Percentiles rank a stretch among this genome's conserved stretches.
Evolutionary conservation across 2,797 vertebrate genomes (phyloP).

Genomic region (Cirrhinus molitorella): DNA sequence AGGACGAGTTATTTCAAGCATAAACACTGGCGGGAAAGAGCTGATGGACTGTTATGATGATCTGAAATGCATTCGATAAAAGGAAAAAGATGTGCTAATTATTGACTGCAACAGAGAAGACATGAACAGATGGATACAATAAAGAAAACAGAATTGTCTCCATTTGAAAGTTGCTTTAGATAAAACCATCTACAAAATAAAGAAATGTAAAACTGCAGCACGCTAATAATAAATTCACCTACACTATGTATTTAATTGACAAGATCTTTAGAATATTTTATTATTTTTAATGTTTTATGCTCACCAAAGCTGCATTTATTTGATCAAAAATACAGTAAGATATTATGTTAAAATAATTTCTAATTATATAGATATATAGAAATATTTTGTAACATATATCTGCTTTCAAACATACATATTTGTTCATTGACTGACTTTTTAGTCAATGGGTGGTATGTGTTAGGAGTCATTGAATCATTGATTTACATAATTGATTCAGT

Average conservation of each 20-base stretch:
- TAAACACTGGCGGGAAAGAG: slow-evolving; percentile 71
- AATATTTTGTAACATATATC: no score
- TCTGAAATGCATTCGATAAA: slow-evolving; percentile 48
- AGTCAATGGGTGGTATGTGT: neutral
- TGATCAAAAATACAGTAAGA: neutral
- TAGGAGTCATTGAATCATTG: neutral
- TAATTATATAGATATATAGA: no score
- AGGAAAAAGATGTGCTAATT: neutral
- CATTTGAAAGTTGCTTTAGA: neutral
- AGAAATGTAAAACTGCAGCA: neutral
- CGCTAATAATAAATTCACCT: no score
- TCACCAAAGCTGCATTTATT: neutral
- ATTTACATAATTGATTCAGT: no score
- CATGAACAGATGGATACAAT: neutral
- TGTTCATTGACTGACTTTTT: neutral
- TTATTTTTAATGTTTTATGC: neutral
- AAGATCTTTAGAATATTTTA: no score
- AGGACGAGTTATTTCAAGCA: slow-evolving; percentile 78
- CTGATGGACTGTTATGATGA: neutral
- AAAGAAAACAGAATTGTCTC: neutral
- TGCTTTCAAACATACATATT: no score
- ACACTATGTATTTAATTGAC: no score
- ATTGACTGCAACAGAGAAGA: neutral
- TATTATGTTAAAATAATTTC: no score
- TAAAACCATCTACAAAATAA: neutral